These are phyloP conservation scores for Scaptomyza cyrtandrae DNA, from an alignment of 2,888 invertebrate genomes.

Conservation along the genomic window DNA sequence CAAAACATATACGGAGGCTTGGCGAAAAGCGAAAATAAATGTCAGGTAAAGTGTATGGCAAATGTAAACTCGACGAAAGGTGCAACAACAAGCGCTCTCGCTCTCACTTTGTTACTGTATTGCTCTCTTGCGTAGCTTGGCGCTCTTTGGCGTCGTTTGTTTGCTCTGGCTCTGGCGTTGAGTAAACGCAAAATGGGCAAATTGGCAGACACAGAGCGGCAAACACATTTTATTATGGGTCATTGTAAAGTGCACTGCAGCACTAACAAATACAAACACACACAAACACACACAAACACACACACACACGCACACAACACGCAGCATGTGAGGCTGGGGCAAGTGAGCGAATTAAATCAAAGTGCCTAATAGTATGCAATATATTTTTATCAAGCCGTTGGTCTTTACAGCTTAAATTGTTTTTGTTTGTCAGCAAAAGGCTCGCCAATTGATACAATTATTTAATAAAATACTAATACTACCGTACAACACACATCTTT, in stretches of 20 bases:
- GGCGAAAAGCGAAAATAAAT: conserved; percentile 25
- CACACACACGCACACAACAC: conserved; percentile 3
- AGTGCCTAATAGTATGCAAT: conserved; percentile 75
- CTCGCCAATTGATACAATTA: conserved; percentile 58
- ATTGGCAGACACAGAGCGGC: conserved; percentile 70
- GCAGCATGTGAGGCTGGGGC: conserved; percentile 24
- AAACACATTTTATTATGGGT: conserved; percentile 75
- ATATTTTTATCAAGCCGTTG: conserved; percentile 71
- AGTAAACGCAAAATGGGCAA: conserved; percentile 66
- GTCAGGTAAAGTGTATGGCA: conserved; percentile 50
- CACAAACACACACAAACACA: conserved; percentile 4
- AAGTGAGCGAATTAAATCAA: conserved; percentile 72
- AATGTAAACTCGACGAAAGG: conserved; percentile 63
- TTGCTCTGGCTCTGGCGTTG: conserved; percentile 55
- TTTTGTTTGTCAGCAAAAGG: conserved; percentile 63
- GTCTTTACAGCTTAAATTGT: conserved; percentile 62
- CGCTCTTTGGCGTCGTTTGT: conserved; percentile 59
- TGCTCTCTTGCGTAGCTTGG: conserved; percentile 13
- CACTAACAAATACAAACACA: conserved; percentile 24
- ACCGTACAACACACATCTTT: too few species aligned
- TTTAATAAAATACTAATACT: too few species aligned
- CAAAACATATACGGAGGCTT: conserved; percentile 20
- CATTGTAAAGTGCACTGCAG: conserved; percentile 66
- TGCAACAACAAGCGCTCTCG: conserved; percentile 14
- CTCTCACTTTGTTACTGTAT: conserved; percentile 2